Evolutionary conservation across 2,113 vertebrate species (phyloP).

Genomic region (Plecturocebus donacophilus): DNA sequence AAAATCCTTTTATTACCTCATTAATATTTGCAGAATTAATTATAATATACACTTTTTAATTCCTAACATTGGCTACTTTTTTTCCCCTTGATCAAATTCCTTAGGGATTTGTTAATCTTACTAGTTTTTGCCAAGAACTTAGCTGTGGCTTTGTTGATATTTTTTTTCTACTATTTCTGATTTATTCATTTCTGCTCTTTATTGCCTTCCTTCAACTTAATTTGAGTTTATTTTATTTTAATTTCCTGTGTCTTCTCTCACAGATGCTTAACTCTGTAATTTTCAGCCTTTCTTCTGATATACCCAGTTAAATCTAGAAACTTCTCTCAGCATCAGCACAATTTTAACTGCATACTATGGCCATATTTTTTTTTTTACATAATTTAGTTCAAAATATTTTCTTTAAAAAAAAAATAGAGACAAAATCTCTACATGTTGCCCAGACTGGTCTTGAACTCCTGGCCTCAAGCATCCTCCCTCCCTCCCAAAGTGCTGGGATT

Average conservation of each 20-base stretch:
- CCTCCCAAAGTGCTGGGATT: not conserved
- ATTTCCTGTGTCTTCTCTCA: not conserved
- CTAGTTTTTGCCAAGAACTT: not conserved
- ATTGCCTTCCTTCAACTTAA: not conserved
- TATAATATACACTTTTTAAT: not conserved
- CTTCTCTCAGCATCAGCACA: not conserved
- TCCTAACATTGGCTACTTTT: not conserved
- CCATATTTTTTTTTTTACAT: too few relatives aligned
- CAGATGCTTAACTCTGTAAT: not conserved
- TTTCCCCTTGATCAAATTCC: not conserved
- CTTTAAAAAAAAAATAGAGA: not conserved
- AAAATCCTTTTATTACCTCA: not conserved
- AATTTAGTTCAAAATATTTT: too few relatives aligned
- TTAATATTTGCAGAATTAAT: not conserved
- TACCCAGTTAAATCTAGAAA: not conserved
- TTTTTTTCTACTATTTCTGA: not conserved
- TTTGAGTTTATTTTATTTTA: constrained; percentile 4
- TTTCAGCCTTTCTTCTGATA: not conserved
- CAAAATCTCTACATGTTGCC: not conserved
- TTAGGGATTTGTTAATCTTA: not conserved
- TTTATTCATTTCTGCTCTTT: constrained; percentile 13
- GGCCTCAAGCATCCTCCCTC: not conserved
- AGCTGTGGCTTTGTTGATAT: not conserved
- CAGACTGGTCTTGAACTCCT: not conserved
- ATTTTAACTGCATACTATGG: too few relatives aligned